A percentile compares a stretch with the other conserved stretches of the same genome.
Evolutionary conservation across 2,888 invertebrate genomes (phyloP).

Genomic region (Calliphora vomitoria): DNA sequence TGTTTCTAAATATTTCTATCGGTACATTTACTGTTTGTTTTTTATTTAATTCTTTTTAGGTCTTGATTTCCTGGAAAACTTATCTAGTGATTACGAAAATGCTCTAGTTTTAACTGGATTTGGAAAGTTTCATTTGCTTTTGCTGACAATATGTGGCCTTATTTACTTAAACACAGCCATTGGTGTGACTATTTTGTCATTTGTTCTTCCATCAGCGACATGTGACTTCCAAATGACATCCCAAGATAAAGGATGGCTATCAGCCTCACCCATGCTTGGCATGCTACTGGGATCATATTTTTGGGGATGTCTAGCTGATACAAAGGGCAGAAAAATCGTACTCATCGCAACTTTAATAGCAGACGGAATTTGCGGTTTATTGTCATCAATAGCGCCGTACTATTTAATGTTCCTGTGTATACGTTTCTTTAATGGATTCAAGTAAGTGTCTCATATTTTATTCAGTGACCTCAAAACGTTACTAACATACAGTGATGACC

Average conservation of each 20-base stretch:
- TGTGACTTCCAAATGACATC: slow-evolving; percentile 93
- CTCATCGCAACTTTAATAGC: slow-evolving; percentile 90
- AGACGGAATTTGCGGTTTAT: slow-evolving; percentile 90
- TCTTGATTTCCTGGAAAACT: slow-evolving; percentile 82
- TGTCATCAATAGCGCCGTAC: slow-evolving; percentile 90
- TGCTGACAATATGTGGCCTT: slow-evolving; percentile 91
- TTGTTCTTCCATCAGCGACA: slow-evolving; percentile 92
- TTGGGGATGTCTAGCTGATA: slow-evolving; percentile 94
- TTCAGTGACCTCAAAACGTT: not conserved
- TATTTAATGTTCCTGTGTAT: slow-evolving; percentile 90
- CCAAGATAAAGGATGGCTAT: slow-evolving; percentile 91
- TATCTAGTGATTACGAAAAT: slow-evolving; percentile 82
- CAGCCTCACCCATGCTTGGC: slow-evolving; percentile 91
- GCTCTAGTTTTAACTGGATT: slow-evolving; percentile 87
- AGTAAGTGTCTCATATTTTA: slow-evolving; percentile 86
- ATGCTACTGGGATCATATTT: slow-evolving; percentile 94
- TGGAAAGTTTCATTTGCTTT: slow-evolving; percentile 92
- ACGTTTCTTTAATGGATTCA: slow-evolving; percentile 91
- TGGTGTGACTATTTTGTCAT: slow-evolving; percentile 92
- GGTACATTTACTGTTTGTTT: not conserved
- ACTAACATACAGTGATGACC: too few species aligned
- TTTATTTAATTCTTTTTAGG: slow-evolving; percentile 75
- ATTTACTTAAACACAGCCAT: slow-evolving; percentile 94
- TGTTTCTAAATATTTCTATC: too few species aligned
- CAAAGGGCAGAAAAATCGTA: slow-evolving; percentile 91